Evolutionary conservation across 2,113 vertebrate species (phyloP), one percentile per base, ranked within the genome.

Genomic region (Lipotes vexillifer): DNA sequence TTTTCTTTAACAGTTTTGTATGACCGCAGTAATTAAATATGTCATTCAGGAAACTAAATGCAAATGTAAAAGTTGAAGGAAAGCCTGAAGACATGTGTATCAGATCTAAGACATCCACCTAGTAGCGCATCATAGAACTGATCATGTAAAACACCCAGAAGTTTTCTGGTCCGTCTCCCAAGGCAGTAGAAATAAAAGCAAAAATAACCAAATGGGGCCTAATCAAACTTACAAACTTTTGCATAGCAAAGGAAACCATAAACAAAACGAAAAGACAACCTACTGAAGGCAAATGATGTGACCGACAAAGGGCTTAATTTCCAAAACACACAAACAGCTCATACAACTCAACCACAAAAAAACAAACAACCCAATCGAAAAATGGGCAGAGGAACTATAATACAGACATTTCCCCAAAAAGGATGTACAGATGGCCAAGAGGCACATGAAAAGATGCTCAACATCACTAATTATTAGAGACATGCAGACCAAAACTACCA

Each of bases 71-170:
- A 8, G 20, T 0, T 17, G 29, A 36, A 59, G 36, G 72, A 27
- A 77, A 65, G n/a, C 10, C 1, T 10, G 14, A 52, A 11, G 23
- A 23, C 25, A 10, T 0, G 7, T 2, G 2, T 8, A 5, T 21
- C 2, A 6, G 38, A 6, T 3, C 20, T 13, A 36, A 75, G 27
- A 21, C 33, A 3, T 4, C 18, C 4, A 14, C 46, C 14, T 2
- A 8, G 8, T 3, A 18, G 33, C 18, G 27, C 0, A 3, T 15
- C 46, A 38, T 11, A 5, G 1, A 27, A 10, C 15, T 1, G 33
- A 36, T 65, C 52, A 18, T 61, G 11, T 2, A 18, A 41, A 63
- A 52, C 3, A 17, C 6, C 38, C 23, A 2, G 15, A 11, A 0
- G 0, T 75, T 23, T 52, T 25, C 57, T 17, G 23, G 46, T 52